Percentiles rank a stretch among this genome's conserved stretches.
phyloP scores from a whole-genome alignment of 1,140 invertebrate genomes.

The Aphelenchoides avenae region DNA sequence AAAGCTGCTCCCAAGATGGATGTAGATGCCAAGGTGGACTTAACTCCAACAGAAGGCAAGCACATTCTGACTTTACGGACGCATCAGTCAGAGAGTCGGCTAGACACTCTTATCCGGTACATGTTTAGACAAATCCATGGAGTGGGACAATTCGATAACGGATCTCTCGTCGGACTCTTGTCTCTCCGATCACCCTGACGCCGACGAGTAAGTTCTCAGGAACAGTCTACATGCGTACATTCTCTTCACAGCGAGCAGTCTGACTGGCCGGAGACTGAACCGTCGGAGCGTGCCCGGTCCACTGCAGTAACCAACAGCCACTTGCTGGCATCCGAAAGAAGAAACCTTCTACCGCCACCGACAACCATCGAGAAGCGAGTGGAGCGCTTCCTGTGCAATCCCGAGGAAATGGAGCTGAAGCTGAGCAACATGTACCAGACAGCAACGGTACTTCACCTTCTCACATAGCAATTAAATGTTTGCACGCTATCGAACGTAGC shows the following conservation, averaged over 20 bases:
- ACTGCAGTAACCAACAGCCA: background rate
- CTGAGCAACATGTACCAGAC: constrained; percentile 19
- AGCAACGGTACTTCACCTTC: constrained; percentile 15
- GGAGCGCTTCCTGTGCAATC: constrained; percentile 16
- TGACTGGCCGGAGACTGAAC: too few species aligned
- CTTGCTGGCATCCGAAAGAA: constrained; percentile 2
- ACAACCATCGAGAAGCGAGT: constrained; percentile 2
- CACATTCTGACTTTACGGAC: constrained; percentile 5
- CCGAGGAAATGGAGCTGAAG: constrained; percentile 18
- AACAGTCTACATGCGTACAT: too few species aligned
- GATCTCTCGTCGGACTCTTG: background rate
- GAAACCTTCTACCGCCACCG: background rate
- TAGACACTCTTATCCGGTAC: constrained; percentile 2
- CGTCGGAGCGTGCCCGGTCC: background rate
- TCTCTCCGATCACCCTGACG: too few species aligned
- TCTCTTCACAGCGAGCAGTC: too few species aligned
- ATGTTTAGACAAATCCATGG: constrained; percentile 12
- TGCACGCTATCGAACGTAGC: too few species aligned
- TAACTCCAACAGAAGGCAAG: background rate
- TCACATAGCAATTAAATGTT: too few species aligned
- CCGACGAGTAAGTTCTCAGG: too few species aligned
- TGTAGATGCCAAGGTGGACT: constrained; percentile 13
- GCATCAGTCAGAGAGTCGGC: background rate
- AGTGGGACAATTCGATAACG: constrained; percentile 12
- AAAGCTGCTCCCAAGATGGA: constrained; percentile 10